Percentiles rank a stretch among this genome's conserved stretches.
Evolutionary conservation across 2,797 vertebrate species (phyloP).

Genomic region (Onychomys arenicola): DNA sequence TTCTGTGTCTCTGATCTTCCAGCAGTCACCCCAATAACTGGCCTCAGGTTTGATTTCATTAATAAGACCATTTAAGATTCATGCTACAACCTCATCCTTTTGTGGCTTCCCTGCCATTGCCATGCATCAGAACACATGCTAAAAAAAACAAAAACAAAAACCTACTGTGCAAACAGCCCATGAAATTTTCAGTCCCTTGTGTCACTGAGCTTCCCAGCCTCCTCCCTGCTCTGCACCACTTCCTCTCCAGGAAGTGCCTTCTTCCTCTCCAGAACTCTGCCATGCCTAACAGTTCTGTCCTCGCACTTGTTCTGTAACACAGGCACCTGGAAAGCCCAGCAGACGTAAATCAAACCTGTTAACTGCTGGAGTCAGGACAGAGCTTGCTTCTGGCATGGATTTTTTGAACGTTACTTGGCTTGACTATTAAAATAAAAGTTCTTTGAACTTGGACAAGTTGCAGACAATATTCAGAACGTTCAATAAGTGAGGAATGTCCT

Average conservation of each 20-base stretch:
- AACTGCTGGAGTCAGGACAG: background rate
- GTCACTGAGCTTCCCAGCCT: background rate
- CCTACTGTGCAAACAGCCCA: background rate
- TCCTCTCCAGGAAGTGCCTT: background rate
- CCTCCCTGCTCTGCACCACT: no score
- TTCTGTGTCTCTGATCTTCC: no score
- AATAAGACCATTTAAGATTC: no score
- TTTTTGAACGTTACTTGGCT: background rate
- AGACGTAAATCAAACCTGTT: background rate
- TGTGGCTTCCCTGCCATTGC: background rate
- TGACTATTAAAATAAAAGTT: background rate
- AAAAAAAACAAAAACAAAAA: no score
- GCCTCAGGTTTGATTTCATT: no score
- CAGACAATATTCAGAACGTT: conserved; percentile 3
- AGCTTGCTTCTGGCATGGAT: background rate
- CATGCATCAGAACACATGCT: no score
- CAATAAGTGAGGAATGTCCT: background rate
- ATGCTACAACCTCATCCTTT: no score
- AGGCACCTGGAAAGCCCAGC: background rate
- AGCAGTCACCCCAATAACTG: no score
- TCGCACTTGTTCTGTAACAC: background rate
- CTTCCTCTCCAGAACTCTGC: background rate
- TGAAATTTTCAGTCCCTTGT: background rate
- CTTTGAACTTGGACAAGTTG: background rate
- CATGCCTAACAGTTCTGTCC: background rate